Conservation (phyloP, 2,113 vertebrate genomes). For the Halcyon senegalensis region DNA sequence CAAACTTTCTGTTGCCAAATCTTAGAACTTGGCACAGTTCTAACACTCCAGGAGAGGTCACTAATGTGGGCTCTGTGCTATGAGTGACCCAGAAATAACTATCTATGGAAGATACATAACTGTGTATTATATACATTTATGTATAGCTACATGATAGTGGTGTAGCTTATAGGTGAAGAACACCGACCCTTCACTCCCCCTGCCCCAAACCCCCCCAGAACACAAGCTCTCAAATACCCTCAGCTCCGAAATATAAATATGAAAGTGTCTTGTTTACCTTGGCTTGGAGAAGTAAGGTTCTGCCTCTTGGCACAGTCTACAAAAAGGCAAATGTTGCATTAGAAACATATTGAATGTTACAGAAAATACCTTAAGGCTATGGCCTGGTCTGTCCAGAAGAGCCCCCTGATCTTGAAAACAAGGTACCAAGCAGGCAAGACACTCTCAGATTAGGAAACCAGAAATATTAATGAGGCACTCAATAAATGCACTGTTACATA, state of each 20-base stretch:
- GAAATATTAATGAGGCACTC: neutral
- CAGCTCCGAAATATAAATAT: neutral
- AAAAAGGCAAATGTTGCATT: slow-evolving; percentile 20
- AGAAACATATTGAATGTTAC: neutral
- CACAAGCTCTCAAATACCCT: neutral
- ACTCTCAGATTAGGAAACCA: neutral
- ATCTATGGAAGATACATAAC: neutral
- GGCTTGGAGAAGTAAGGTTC: slow-evolving; percentile 93
- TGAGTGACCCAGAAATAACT: neutral
- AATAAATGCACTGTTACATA: neutral
- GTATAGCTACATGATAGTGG: fast-evolving
- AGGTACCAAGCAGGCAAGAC: neutral
- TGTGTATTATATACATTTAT: neutral
- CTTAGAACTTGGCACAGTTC: neutral
- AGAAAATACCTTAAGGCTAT: neutral
- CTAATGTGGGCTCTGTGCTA: neutral
- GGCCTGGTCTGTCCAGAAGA: neutral
- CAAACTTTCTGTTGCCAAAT: neutral
- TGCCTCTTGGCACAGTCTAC: slow-evolving; percentile 91
- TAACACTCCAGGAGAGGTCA: neutral
- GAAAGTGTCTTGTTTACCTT: slow-evolving; percentile 82
- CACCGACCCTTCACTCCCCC: neutral
- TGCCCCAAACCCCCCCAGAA: neutral
- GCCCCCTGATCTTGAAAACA: neutral
- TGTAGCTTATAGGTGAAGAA: neutral